A percentile compares a stretch with the other conserved stretches of the same genome.
Conservation (phyloP, 2,113 vertebrate species). For the Zapus hudsonius region DNA sequence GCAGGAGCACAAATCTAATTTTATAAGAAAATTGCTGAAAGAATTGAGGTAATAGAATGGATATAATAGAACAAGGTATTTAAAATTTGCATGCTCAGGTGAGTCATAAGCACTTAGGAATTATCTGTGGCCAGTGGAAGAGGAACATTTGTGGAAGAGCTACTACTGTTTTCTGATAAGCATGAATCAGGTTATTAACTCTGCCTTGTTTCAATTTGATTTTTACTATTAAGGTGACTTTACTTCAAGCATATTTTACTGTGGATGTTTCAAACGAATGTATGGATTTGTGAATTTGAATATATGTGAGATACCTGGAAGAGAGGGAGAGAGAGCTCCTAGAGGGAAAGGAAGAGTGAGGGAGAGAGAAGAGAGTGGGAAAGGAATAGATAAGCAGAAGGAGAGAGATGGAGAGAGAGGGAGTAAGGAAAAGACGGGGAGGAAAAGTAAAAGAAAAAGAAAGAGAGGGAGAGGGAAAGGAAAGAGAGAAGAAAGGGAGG, state of each 20-base stretch:
- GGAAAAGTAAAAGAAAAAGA: neutral
- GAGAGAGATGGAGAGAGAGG: neutral
- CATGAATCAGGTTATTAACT: slow-evolving; percentile 79
- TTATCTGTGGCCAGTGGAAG: slow-evolving; percentile 82
- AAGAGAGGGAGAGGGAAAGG: too few species aligned
- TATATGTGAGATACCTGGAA: neutral
- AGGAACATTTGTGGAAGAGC: slow-evolving; percentile 74
- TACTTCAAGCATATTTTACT: slow-evolving; percentile 75
- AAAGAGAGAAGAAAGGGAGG: neutral
- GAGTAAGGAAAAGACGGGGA: neutral
- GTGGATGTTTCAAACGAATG: slow-evolving; percentile 61
- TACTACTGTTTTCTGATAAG: slow-evolving; percentile 79
- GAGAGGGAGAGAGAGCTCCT: neutral
- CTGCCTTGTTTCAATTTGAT: slow-evolving; percentile 77
- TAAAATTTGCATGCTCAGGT: slow-evolving; percentile 86
- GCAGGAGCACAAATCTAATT: slow-evolving; percentile 85
- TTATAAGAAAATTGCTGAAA: slow-evolving; percentile 86
- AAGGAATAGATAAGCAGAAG: neutral
- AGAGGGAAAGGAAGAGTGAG: neutral
- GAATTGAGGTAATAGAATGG: slow-evolving; percentile 83
- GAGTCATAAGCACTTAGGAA: slow-evolving; percentile 83
- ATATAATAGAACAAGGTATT: slow-evolving; percentile 85
- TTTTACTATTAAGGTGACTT: slow-evolving; percentile 89
- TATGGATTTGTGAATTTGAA: neutral
- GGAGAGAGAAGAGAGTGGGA: neutral